Evolutionary conservation across 2,113 vertebrate genomes (phyloP), one percentile per base, ranked within the genome.

Genomic region (Aramus guarauna): DNA sequence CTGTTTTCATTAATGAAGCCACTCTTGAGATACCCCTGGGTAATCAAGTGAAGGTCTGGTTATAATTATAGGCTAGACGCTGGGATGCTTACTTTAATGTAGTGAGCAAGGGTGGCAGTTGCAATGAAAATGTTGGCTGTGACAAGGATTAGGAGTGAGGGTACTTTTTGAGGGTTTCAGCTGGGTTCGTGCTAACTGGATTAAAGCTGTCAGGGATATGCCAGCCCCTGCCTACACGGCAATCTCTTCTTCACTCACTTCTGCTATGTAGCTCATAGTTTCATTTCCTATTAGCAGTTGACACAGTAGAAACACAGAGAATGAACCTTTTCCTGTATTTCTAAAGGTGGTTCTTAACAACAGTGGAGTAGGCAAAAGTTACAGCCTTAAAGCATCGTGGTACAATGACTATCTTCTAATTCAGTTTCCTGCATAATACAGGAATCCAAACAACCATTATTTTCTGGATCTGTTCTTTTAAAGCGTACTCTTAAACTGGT

Each of bases 1-100:
- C 43, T 74, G 72, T 93, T 97, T 95, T 87, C 89, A 82, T 89
- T 94, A 95, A 91, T 91, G 66, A 94, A 96, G 79, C 64, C 69
- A 89, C 82, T 89, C 67, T 91, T 84, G 62, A 96, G 93, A 83
- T 90, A 94, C 69, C n/a, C 53, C 77, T 95, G 93, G 58, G 66
- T 90, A 96, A 95, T 89, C 90, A 96, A 55, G 90, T 56, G 45
- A 39, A 79, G 74, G 32, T 76, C 94, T 96, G 94, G 48, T 91
- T 92, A 37, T 64, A 96, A 96, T 96, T 94, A 94, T 8, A 62
- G 58, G 2, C 39, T 5, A 88, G 92, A 68, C 0, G 0, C 50
- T 79, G 85, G 17, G 77, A 82, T 92, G 87, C 69, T 94, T 81
- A 24, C 60, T 81, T 12, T 4, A 75, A 59, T 11, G 21, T 24